Base-by-base conservation (phyloP, 2,113 vertebrate genomes). In the Nibea albiflora region DNA sequence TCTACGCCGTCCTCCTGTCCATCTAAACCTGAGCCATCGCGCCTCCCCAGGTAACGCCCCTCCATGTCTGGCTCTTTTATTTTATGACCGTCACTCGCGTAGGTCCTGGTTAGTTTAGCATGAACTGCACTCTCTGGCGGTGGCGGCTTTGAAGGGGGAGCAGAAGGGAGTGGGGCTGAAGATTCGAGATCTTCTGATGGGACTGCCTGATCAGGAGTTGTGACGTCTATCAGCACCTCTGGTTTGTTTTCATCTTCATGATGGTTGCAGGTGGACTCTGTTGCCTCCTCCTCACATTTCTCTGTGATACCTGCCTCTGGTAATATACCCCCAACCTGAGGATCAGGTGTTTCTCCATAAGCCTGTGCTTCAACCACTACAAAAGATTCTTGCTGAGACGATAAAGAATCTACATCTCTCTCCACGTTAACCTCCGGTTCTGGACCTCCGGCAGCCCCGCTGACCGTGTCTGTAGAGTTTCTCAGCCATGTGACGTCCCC, bases 61-160 rank as follows among this genome's bases (percentile, higher is more conserved):
- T 99, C 98, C 14, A 97, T 88, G 24, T 98, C 97, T 0, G 97
- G 96, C 82, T 99, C 98, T 92, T 97, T 99, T 65, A 97, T 89
- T 64, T 97, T 98, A 47, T 94, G 95, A 2, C 92, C 90, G 39
- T 98, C 97, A 0, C 80, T 62, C 17, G 95, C 95, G 39, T 93
- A 87, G 0, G 82, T 93, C 61, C 92, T 93, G 66, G 92, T 92
- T 17, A 95, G 90, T 39, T 95, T 97, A 6, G 95, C 95, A 4
- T 90, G 93, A 6, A 66, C 78, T 15, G 75, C 26, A 26, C 4
- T 81, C 56, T 89, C 94, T 7, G 74, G 62, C 4, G 31, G 24
- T 26, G 24, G 22, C 2, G 70, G 74, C 15, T 76, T 78, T 20
- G 26, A 57, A 52, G 80, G 65, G n/a, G 84, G 26, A 63, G 74